Percentiles rank a stretch among this genome's conserved stretches.
Conservation (phyloP, 2,888 invertebrate species). For the Habrosyne pyritoides region DNA sequence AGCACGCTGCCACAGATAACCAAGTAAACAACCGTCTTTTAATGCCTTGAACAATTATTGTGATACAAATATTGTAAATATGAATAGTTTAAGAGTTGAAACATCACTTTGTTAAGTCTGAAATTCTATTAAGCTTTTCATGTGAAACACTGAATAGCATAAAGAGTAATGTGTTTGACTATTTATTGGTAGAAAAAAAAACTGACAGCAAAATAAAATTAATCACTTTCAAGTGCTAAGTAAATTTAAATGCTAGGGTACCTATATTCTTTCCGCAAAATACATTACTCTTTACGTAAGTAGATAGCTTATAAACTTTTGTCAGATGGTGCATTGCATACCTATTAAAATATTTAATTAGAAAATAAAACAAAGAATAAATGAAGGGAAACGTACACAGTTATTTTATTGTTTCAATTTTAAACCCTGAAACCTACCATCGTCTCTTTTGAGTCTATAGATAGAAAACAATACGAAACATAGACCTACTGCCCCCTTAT, state of each 20-base stretch:
- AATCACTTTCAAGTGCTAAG: background rate
- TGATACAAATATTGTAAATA: constrained; percentile 66
- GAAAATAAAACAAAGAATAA: constrained; percentile 39
- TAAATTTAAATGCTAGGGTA: too few species aligned
- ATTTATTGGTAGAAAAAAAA: too few species aligned
- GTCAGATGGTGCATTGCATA: constrained; percentile 8
- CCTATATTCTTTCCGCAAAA: background rate
- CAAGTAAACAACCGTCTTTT: constrained; percentile 22
- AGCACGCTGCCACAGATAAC: background rate
- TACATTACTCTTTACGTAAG: background rate
- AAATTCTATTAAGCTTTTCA: constrained; percentile 16
- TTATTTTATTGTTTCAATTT: constrained; percentile 38
- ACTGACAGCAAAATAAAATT: too few species aligned
- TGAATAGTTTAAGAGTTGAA: constrained; percentile 27
- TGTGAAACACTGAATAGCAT: constrained; percentile 11
- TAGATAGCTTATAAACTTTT: background rate
- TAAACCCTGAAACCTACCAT: too few species aligned
- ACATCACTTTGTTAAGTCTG: constrained; percentile 32
- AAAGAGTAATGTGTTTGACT: constrained; percentile 15
- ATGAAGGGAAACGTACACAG: constrained; percentile 47
- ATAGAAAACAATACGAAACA: too few species aligned
- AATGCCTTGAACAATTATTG: constrained; percentile 67
- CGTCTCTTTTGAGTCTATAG: too few species aligned
- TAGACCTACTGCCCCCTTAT: too few species aligned
- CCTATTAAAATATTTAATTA: constrained; percentile 25